Conservation (phyloP, 2,797 vertebrate species). For the Pseudomugil tenellus region DNA sequence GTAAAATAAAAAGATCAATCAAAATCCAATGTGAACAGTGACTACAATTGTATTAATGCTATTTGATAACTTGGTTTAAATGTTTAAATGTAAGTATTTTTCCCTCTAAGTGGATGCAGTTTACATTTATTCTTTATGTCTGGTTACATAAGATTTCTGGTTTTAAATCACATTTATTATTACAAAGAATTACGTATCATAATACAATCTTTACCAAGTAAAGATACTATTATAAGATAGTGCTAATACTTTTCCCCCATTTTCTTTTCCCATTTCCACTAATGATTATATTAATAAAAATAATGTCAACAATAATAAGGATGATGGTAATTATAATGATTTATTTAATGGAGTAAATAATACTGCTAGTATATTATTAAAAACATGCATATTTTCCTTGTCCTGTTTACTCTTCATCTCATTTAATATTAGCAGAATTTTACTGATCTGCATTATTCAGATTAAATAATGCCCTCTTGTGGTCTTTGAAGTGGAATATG, state of each 20-base stretch:
- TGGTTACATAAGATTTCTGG: background rate
- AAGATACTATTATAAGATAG: too few species aligned
- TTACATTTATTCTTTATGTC: background rate
- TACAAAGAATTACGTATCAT: too few species aligned
- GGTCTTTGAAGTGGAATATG: slow-evolving; percentile 38
- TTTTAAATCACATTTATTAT: background rate
- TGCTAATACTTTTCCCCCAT: too few species aligned
- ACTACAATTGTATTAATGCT: background rate
- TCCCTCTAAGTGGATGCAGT: background rate
- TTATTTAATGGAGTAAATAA: background rate
- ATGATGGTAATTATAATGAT: background rate
- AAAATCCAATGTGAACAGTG: background rate
- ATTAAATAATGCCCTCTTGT: slow-evolving; percentile 65
- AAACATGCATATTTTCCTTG: background rate
- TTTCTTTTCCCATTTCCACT: too few species aligned
- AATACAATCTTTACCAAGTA: too few species aligned
- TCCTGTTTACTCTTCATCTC: slow-evolving; percentile 1
- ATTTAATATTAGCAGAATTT: background rate
- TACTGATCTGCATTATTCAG: slow-evolving; percentile 13
- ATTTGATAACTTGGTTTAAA: background rate
- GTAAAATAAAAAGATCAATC: slow-evolving; percentile 7
- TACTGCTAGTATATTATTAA: background rate
- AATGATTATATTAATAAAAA: background rate
- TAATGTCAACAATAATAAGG: background rate
- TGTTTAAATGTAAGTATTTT: background rate